These are phyloP conservation scores for Brachirus orientalis DNA, from an alignment of 2,113 vertebrate genomes.

Conservation along the genomic window DNA sequence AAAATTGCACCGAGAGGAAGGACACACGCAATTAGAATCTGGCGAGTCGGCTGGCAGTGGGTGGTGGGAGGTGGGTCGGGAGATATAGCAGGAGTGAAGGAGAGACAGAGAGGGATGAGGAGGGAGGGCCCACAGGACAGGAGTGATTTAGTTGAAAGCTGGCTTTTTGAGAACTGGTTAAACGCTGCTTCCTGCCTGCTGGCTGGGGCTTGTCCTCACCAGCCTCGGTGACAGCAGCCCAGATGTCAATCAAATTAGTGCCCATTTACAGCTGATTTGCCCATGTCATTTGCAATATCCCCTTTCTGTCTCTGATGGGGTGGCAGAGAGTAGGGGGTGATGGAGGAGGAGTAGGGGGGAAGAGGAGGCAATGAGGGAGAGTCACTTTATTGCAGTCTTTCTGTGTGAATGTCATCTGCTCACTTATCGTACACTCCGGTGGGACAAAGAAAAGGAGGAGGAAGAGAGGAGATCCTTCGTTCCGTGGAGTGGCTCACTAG, in stretches of 20 bases:
- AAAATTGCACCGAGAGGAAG: conserved; percentile 98
- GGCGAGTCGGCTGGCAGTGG: conserved; percentile 80
- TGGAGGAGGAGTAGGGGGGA: conserved; percentile 31
- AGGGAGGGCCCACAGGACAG: conserved; percentile 89
- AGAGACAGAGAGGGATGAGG: conserved; percentile 45
- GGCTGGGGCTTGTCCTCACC: conserved; percentile 88
- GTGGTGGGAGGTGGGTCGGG: conserved; percentile 59
- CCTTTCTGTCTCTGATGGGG: conserved; percentile 91
- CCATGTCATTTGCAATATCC: conserved; percentile 99
- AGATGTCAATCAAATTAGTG: conserved; percentile 99
- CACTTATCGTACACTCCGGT: conserved; percentile 87
- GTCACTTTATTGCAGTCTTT: conserved; percentile 77
- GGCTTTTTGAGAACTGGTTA: conserved; percentile 80
- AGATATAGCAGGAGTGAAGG: conserved; percentile 39
- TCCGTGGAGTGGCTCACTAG: conserved; percentile 92
- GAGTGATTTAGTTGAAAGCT: conserved; percentile 99
- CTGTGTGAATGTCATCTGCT: conserved; percentile 99
- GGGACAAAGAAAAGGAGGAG: conserved; percentile 78
- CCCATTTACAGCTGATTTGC: conserved; percentile 99
- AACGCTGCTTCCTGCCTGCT: conserved; percentile 75
- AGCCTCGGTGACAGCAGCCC: conserved; percentile 95
- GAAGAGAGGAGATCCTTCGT: conserved; percentile 91
- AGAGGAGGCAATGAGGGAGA: conserved; percentile 65
- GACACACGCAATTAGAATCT: conserved; percentile 99
- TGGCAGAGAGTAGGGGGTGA: conserved; percentile 84